Conservation (phyloP, 1,140 invertebrate species). For the Bombus cullumanus region DNA sequence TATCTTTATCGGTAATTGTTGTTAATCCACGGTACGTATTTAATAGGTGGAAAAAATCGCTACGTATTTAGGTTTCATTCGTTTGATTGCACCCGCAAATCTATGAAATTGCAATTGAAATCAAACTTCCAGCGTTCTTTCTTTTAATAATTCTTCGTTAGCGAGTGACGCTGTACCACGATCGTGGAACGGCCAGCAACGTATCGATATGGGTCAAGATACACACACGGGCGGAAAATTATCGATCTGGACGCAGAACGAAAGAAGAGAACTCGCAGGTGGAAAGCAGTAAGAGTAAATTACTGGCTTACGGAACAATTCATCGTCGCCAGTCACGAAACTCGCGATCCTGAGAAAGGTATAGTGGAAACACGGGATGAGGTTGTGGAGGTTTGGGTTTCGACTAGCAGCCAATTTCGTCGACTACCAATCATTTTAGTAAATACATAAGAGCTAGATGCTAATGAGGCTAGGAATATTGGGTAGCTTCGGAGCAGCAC, state of each 20-base stretch:
- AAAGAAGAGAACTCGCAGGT: background rate
- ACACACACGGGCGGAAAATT: background rate
- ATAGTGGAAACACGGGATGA: background rate
- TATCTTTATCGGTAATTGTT: background rate
- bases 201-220: background rate
- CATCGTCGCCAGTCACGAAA: conserved; percentile 47
- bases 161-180: too few species aligned
- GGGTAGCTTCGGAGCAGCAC: background rate
- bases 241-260: background rate
- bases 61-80: too few species aligned
- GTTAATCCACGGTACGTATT: too few species aligned
- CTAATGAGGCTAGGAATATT: conserved; percentile 53
- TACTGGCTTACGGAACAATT: conserved; percentile 28
- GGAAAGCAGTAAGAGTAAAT: conserved; percentile 5
- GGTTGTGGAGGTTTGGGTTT: conserved; percentile 2
- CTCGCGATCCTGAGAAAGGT: background rate
- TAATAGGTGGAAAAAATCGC: too few species aligned
- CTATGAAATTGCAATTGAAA: too few species aligned
- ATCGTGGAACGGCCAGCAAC: too few species aligned
- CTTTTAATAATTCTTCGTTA: too few species aligned
- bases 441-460: conserved; percentile 56
- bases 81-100: too few species aligned
- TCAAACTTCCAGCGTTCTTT: too few species aligned
- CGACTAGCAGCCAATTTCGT: conserved; percentile 34
- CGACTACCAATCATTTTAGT: conserved; percentile 50